Percentiles rank a stretch among this genome's conserved stretches.
phyloP scores from a whole-genome alignment of 2,113 vertebrate species.

The Abramis brama region DNA sequence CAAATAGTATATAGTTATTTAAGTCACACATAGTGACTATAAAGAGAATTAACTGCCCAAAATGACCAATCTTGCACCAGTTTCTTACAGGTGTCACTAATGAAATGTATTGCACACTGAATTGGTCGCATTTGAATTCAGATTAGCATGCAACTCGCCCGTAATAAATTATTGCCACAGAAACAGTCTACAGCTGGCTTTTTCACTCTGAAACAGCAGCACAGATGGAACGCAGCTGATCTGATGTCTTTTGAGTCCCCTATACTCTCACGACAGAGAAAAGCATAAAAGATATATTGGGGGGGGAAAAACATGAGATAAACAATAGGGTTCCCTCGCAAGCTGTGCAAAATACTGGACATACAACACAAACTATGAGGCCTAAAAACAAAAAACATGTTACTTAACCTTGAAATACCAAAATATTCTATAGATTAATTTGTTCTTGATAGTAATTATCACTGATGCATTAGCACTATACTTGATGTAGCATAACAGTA shows the following conservation, averaged over 20 bases:
- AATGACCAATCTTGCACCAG: neutral
- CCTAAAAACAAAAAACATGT: neutral
- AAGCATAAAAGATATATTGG: conserved; percentile 9
- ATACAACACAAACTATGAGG: neutral
- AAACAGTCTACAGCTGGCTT: conserved; percentile 11
- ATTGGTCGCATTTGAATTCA: neutral
- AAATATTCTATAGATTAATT: neutral
- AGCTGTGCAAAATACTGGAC: neutral
- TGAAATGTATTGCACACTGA: neutral
- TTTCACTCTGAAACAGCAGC: neutral
- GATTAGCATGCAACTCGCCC: neutral
- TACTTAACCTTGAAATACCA: neutral
- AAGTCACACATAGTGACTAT: too few species aligned
- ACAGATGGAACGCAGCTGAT: conserved; percentile 27
- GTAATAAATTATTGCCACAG: neutral
- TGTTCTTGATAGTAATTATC: neutral
- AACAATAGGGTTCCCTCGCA: conserved; percentile 1
- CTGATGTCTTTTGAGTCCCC: conserved; percentile 20
- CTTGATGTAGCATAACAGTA: neutral
- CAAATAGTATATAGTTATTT: too few species aligned
- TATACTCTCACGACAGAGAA: conserved; percentile 12
- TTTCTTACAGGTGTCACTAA: conserved; percentile 1
- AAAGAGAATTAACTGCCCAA: neutral
- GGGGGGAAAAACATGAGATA: neutral
- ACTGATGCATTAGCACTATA: conserved; percentile 2